phyloP scores from a whole-genome alignment of 2,888 invertebrate genomes.

The Diabrotica balteata region DNA sequence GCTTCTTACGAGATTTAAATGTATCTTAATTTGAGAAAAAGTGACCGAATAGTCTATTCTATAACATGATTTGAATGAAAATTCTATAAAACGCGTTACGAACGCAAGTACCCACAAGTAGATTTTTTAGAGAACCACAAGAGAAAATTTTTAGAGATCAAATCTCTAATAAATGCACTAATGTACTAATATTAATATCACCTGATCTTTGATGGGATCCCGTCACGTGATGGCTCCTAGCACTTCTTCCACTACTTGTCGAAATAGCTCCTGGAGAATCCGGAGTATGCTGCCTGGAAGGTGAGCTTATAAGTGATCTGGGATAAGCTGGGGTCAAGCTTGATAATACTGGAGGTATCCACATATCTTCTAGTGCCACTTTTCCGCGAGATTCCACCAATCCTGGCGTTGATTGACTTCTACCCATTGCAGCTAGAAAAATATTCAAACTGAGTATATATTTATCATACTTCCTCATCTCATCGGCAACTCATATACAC shows the following conservation, averaged over 20 bases:
- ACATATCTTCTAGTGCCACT: slow-evolving; percentile 86
- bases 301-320: slow-evolving; percentile 55
- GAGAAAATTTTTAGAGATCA: no score
- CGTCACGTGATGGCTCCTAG: slow-evolving; percentile 50
- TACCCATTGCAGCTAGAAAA: slow-evolving; percentile 84
- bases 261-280: slow-evolving; percentile 61
- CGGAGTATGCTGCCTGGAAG: slow-evolving; percentile 54
- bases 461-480: background rate
- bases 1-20: no score
- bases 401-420: slow-evolving; percentile 95
- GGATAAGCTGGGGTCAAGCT: slow-evolving; percentile 60
- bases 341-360: slow-evolving; percentile 66
- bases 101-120: no score
- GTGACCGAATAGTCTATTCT: no score
- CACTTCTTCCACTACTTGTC: slow-evolving; percentile 62
- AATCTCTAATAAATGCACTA: no score
- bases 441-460: background rate
- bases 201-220: slow-evolving; percentile 59
- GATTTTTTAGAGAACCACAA: no score
- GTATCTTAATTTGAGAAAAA: no score
- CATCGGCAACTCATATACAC: no score
- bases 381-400: slow-evolving; percentile 92
- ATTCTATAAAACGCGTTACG: no score
- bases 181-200: slow-evolving; percentile 21
- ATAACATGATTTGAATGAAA: no score